These are phyloP conservation scores for Hapalemur alaotrensis DNA, from an alignment of 2,797 vertebrate species.

Conservation along the genomic window DNA sequence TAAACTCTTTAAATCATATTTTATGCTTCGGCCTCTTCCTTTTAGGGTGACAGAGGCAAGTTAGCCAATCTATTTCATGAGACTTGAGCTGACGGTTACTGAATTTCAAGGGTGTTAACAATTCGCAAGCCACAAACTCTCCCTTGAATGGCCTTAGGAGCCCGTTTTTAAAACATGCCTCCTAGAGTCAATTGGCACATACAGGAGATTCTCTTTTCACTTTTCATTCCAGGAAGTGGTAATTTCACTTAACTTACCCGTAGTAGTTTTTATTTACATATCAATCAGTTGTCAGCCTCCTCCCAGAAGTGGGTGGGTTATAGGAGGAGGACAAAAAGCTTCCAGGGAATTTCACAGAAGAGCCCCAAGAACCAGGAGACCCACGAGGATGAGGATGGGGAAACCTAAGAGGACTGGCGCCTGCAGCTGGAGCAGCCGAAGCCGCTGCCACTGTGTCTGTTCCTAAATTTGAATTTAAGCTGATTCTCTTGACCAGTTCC, in stretches of 20 bases:
- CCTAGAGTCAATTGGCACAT: neutral
- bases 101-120: neutral
- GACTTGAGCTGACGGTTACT: neutral
- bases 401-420: neutral
- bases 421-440: rapidly evolving
- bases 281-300: neutral
- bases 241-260: neutral
- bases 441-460: neutral
- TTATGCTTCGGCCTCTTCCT: neutral
- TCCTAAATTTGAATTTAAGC: neutral
- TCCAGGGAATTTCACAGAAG: neutral
- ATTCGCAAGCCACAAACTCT: neutral
- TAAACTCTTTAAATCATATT: neutral
- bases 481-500: neutral
- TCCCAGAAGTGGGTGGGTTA: neutral
- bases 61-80: neutral
- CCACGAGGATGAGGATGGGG: neutral
- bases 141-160: neutral
- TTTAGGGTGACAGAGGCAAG: neutral
- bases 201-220: neutral
- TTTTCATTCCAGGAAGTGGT: neutral
- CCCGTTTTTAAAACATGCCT: neutral
- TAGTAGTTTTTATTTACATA: neutral
- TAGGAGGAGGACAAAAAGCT: neutral
- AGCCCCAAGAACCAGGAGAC: neutral